phyloP scores from a whole-genome alignment of 1,140 invertebrate species.

The Propsilocerus akamusi region DNA sequence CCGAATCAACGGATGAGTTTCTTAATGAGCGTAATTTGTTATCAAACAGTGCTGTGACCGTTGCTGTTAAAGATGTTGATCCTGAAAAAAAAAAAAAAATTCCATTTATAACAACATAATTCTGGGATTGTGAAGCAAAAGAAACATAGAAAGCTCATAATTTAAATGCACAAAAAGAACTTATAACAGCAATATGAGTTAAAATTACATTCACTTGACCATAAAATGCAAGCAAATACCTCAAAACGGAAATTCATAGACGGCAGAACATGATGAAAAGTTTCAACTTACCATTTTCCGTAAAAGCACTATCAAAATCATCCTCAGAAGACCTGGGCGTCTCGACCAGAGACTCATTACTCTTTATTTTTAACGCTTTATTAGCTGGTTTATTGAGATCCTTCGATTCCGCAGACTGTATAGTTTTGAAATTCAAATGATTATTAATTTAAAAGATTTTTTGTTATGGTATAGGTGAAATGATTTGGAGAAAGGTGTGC shows the following conservation, averaged over 20 bases:
- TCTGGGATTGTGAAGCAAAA: no score
- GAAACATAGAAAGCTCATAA: no score
- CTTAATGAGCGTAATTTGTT: conserved; percentile 45
- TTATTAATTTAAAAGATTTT: background rate
- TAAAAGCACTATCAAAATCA: background rate
- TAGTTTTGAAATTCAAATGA: background rate
- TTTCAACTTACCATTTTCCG: conserved; percentile 3
- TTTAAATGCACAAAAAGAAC: no score
- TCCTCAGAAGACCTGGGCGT: background rate
- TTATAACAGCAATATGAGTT: no score
- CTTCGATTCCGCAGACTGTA: conserved; percentile 12
- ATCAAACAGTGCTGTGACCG: conserved; percentile 55
- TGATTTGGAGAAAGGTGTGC: no score
- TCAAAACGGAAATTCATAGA: no score
- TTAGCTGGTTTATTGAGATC: background rate
- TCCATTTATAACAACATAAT: no score
- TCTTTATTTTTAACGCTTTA: background rate
- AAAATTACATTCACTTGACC: no score
- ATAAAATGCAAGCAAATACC: no score
- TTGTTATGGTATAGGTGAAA: no score
- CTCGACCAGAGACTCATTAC: background rate
- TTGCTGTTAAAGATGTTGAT: conserved; percentile 24
- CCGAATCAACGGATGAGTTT: conserved; percentile 22
- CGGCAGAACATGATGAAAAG: no score
- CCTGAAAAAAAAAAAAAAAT: conserved; percentile 26